Evolutionary conservation across 2,113 vertebrate species (phyloP).

Genomic region (Corythaeola cristata): DNA sequence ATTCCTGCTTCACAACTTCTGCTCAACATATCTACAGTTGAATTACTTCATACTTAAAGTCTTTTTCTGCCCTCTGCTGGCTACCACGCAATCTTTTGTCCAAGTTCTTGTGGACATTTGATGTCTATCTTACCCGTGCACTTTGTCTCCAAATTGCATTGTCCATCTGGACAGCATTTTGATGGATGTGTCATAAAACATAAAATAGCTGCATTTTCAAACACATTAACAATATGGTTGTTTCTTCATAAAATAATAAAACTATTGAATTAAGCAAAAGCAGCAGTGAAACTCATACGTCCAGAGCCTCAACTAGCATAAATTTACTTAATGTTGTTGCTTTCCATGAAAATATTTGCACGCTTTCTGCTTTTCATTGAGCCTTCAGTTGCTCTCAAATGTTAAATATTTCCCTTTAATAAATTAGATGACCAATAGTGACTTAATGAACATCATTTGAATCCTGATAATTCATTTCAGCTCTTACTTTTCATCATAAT

Average conservation of each 20-base stretch:
- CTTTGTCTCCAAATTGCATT: neutral
- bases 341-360: neutral
- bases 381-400: neutral
- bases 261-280: neutral
- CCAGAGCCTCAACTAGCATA: neutral
- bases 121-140: neutral
- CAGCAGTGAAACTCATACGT: neutral
- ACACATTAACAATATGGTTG: neutral
- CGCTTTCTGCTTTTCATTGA: neutral
- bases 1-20: neutral
- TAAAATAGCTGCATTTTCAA: neutral
- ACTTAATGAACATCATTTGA: neutral
- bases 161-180: neutral
- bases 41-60: neutral
- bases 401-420: neutral
- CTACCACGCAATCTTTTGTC: neutral
- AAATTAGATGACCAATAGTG: neutral
- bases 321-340: neutral
- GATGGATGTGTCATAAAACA: neutral
- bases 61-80: constrained; percentile 55
- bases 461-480: neutral
- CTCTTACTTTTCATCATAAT: neutral
- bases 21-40: neutral
- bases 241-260: neutral
- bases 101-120: neutral